These are phyloP conservation scores for Cnemophilus loriae DNA, from an alignment of 2,113 vertebrate species.

Conservation along the genomic window DNA sequence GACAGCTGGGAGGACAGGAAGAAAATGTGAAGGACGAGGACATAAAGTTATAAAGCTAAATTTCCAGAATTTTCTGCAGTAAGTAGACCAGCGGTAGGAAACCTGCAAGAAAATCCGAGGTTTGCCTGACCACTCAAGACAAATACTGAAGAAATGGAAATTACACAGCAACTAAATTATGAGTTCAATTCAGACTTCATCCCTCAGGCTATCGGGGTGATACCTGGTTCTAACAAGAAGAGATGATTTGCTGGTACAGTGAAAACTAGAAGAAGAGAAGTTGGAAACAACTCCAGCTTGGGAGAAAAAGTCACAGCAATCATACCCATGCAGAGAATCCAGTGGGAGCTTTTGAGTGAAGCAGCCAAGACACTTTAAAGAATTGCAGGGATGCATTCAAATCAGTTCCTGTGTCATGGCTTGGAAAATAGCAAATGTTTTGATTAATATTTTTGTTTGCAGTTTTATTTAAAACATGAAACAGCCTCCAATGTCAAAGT, in stretches of 20 bases:
- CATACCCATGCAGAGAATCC: not conserved
- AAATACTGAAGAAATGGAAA: not conserved
- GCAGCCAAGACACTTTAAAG: not conserved
- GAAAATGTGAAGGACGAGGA: not conserved
- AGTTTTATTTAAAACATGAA: not conserved
- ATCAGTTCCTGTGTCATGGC: not conserved
- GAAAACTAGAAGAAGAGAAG: not conserved
- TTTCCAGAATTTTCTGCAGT: not conserved
- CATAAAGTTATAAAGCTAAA: not conserved
- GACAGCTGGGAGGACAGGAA: not conserved
- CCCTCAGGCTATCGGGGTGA: not conserved
- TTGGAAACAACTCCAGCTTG: not conserved
- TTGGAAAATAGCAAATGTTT: not conserved
- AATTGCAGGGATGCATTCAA: not conserved
- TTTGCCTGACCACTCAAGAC: not conserved
- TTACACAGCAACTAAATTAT: not conserved
- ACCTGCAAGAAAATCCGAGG: not conserved
- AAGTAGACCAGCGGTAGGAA: not conserved
- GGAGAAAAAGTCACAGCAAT: not conserved
- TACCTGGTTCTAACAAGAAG: not conserved
- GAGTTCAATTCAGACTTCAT: not conserved
- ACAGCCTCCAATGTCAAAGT: conserved; percentile 5
- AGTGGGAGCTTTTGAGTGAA: not conserved
- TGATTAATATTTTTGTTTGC: conserved; percentile 9
- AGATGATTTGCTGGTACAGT: not conserved